These are phyloP conservation scores for Pollenia labialis DNA, from an alignment of 2,888 invertebrate species.

Conservation along the genomic window DNA sequence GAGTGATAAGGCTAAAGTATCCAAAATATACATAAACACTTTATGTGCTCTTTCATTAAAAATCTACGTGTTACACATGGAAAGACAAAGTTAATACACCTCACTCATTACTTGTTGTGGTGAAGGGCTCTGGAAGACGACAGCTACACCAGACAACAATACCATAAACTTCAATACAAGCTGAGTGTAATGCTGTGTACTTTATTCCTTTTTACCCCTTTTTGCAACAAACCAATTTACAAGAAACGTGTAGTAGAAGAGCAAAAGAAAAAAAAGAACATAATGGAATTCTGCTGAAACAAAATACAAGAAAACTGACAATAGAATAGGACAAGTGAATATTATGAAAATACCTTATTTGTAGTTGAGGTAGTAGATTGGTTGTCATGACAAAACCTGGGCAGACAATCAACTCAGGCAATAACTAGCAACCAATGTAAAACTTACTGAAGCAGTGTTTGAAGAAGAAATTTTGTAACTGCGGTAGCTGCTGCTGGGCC, in stretches of 20 bases:
- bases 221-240: constrained; percentile 29
- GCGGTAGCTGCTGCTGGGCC: neutral
- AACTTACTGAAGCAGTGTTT: constrained; percentile 28
- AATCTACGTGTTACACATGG: too few relatives aligned
- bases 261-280: neutral
- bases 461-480: neutral
- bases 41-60: too few relatives aligned
- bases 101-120: too few relatives aligned
- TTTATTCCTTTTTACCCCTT: constrained; percentile 20
- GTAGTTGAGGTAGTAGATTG: constrained; percentile 62
- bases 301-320: constrained; percentile 55
- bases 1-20: too few relatives aligned
- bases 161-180: constrained; percentile 49
- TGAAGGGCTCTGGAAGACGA: neutral
- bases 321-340: constrained; percentile 56
- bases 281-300: constrained; percentile 55
- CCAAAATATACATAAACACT: too few relatives aligned
- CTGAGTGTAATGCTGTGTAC: constrained; percentile 36
- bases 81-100: too few relatives aligned
- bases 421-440: constrained; percentile 46
- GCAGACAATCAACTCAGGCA: constrained; percentile 60
- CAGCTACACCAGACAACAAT: constrained; percentile 44
- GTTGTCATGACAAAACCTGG: constrained; percentile 63
- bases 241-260: neutral
- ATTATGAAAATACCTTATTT: constrained; percentile 65